phyloP scores from a whole-genome alignment of 2,888 invertebrate species.

The Alloplasta piceator region DNA sequence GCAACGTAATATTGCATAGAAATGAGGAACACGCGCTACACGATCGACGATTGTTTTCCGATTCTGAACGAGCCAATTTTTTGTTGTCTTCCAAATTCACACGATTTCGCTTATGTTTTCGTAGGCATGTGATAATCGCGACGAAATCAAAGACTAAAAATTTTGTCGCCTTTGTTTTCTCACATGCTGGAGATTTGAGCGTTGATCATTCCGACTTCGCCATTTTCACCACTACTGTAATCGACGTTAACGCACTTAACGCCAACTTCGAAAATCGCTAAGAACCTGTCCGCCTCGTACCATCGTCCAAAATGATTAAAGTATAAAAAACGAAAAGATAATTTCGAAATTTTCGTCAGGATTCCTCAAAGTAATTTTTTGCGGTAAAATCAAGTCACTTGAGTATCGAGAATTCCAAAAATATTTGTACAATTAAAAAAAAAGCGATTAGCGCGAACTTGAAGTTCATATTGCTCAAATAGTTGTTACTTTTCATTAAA shows the following conservation, averaged over 20 bases:
- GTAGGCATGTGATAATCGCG: neutral
- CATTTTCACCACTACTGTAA: conserved; percentile 84
- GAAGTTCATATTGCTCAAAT: too few relatives aligned
- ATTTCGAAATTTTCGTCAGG: too few relatives aligned
- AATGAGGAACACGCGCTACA: conserved; percentile 84
- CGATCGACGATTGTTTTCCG: conserved; percentile 85
- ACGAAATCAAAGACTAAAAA: too few relatives aligned
- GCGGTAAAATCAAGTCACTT: too few relatives aligned
- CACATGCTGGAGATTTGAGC: conserved; percentile 83
- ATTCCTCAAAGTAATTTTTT: too few relatives aligned
- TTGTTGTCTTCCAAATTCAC: neutral
- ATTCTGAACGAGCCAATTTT: conserved; percentile 83
- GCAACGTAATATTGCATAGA: too few relatives aligned
- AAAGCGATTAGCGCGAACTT: too few relatives aligned
- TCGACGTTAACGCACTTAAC: conserved; percentile 90
- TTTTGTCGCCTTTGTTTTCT: conserved; percentile 71
- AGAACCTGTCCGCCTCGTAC: conserved; percentile 91
- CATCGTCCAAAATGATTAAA: conserved; percentile 90
- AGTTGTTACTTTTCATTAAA: too few relatives aligned
- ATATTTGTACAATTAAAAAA: too few relatives aligned
- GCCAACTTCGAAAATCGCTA: conserved; percentile 89
- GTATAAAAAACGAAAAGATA: neutral
- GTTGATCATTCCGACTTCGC: conserved; percentile 82
- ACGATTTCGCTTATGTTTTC: neutral
- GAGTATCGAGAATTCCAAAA: too few relatives aligned